Evolutionary conservation across 64 coral and sea anemone genomes (phyloP).

Genomic region (Pocillopora damicornis): DNA sequence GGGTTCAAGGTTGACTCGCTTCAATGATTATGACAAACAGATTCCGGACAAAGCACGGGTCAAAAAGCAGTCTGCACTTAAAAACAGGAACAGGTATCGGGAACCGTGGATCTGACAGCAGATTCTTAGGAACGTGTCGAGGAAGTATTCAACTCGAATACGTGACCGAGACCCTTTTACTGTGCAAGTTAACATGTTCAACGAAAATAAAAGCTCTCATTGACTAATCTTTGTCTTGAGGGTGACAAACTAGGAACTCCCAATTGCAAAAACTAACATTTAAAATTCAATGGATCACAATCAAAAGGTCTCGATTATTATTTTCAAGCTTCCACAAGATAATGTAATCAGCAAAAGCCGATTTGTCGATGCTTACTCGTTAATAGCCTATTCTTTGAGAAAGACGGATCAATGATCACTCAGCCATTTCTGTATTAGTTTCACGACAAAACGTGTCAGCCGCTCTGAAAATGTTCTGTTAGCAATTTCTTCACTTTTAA

Average conservation of each 20-base stretch:
- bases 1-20: slow-evolving; percentile 47
- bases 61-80: slow-evolving; percentile 22
- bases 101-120: slow-evolving; percentile 6
- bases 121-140: background rate
- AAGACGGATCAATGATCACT: background rate
- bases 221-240: background rate
- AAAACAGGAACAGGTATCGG: slow-evolving; percentile 17
- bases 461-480: background rate
- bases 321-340: background rate
- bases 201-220: background rate
- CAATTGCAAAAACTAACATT: background rate
- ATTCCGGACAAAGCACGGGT: slow-evolving; percentile 22
- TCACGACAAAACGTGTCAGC: too few relatives aligned
- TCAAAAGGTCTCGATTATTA: background rate
- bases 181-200: background rate
- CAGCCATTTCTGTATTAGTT: background rate
- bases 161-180: background rate
- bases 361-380: slow-evolving; percentile 11
- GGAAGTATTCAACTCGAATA: background rate
- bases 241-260: background rate
- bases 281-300: background rate
- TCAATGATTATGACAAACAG: slow-evolving; percentile 50
- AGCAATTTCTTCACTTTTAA: background rate
- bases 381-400: background rate
- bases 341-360: slow-evolving; percentile 9